Base-by-base conservation (phyloP, 35 echinoderm and acorn worm species). In the Apostichopus californicus region DNA sequence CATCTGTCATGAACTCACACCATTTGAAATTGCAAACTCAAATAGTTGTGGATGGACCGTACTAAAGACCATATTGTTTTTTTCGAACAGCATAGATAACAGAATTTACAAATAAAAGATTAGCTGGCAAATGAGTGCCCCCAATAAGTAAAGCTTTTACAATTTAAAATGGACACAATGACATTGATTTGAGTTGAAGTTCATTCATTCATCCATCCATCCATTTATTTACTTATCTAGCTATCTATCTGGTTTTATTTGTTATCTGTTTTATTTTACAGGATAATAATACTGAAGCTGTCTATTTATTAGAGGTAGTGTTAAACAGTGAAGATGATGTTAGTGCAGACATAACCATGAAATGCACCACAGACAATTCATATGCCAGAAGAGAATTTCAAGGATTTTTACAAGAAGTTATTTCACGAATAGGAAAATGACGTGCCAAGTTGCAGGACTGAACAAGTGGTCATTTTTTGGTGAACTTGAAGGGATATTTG, bases 281-380 rank as follows among this genome's bases (percentile, higher is more conserved):
- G 81, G 55, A 58, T 10, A n/a, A 85, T 22, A n/a, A 56, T 59
- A 23, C 56, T 20, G 23, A 58, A 59, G 81, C 23, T 21, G 17
- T 85, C 55, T 85, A 60, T 25, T 23, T 58, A n/a, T 11, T 85
- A 12, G 56, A 85, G 55, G 7, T 85, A 22, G 81, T 85, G 81
- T 21, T 85, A 15, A 59, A 59, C 55, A 85, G 56, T 85, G 80
- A 55, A 83, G 81, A 85, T 22, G 81, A 56, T 15, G 17, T 6
- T 9, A 6, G 6, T 6, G 81, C 81, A 58, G 81, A 85, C 0
- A 58, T 85, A 20, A n/a, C 55, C 57, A 7, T 85, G 18, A 85
- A 85, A 59, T 17, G 55, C 52, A 85, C 81, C 56, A 85, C 81
- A 85, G 81, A 85, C 54, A 85, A 20, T 21, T 54, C 2, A 58